Base-by-base conservation (phyloP, 2,113 vertebrate species). In the Noctilio leporinus region DNA sequence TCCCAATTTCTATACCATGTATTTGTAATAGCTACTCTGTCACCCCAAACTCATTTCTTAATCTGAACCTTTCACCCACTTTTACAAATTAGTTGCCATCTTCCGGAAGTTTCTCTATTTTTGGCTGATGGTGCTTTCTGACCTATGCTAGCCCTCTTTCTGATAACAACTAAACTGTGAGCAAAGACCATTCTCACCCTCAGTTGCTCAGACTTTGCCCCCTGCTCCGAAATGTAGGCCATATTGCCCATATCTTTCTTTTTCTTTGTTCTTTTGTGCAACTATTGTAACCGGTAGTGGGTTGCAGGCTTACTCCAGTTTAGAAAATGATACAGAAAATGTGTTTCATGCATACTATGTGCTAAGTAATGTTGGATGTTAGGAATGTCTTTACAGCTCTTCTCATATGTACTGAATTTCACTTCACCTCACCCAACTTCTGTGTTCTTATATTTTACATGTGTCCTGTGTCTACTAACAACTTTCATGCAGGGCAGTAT, bases 161-260 rank as follows among this genome's bases (percentile, higher is more conserved):
- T 30, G 55, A 19, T 33, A 67, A 64, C 4, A 35, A 28, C n/a
- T 78, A 47, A 45, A 5, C 67, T 53, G 43, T 10, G 6, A 53
- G 14, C 28, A 35, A 10, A 15, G 38, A 2, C 26, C 2, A 15
- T 7, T 53, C 14, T 30, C 10, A 33, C 0, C 0, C 3, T 10
- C 17, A 28, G 69, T 38, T n/a, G 10, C 28, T 62, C 8, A 65
- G 65, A 55, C 14, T 57, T 86, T 28, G 3, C 3, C 70, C 70
- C 5, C 30, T 70, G 70, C 3, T 51, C 20, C 55, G 59, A 3
- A 20, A n/a, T 8, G 38, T 70, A 11, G n/a, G 11, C 22, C 24
- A 9, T 33, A 33, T 49, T 40, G 4, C 2, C 20, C 30, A 51
- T 28, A n/a, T 35, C 5, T 40, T n/a, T n/a, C 49, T 45, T 55